phyloP scores from a whole-genome alignment of 2,113 vertebrate genomes.

The Heterotilapia buettikoferi region DNA sequence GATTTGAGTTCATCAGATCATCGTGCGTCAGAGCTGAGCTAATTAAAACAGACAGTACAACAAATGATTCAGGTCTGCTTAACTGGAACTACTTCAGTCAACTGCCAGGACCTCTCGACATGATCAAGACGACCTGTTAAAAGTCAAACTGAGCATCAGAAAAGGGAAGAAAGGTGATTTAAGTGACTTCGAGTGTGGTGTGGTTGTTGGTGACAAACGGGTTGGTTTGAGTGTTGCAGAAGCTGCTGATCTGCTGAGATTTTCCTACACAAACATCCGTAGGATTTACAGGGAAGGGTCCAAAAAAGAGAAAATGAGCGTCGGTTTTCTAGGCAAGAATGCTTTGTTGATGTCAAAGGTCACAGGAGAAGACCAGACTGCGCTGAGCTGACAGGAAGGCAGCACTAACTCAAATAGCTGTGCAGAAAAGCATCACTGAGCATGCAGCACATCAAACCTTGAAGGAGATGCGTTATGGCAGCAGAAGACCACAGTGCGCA shows the following conservation, averaged over 20 bases:
- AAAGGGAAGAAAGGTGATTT: background rate
- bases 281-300: background rate
- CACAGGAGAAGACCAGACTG: background rate
- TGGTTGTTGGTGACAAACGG: background rate
- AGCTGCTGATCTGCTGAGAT: background rate
- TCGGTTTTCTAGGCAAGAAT: background rate
- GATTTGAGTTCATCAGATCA: background rate
- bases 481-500: background rate
- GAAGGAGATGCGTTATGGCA: background rate
- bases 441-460: background rate
- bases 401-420: background rate
- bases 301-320: background rate
- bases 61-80: background rate
- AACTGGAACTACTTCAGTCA: fast-evolving
- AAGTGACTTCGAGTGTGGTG: background rate
- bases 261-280: background rate
- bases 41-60: background rate
- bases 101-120: background rate
- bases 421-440: background rate
- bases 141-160: background rate
- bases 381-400: background rate
- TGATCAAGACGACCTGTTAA: background rate
- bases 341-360: background rate
- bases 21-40: background rate
- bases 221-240: background rate